Base-by-base conservation (phyloP, 23 tunicate genomes). In the Clavelina lepadiformis region DNA sequence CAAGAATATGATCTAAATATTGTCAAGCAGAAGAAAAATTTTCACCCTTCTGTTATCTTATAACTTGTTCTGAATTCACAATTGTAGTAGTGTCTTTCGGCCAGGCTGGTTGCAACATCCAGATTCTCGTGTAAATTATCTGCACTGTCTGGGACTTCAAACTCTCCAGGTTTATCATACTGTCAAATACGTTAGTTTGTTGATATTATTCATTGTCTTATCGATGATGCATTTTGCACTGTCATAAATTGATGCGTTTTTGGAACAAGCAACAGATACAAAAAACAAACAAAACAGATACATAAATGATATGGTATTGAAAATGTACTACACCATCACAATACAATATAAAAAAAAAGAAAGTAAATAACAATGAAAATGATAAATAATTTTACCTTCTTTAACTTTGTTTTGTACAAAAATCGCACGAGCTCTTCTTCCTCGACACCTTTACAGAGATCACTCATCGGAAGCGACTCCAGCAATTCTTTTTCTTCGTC, bases 51-150 rank as follows among this genome's bases (percentile, higher is more conserved):
- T 1, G 83, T 75, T 29, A 81, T 68, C 27, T 75, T 64, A 33
- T 67, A 75, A 54, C 91, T 76, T 26, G 89, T 54, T 64, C 70
- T 79, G 55, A 89, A 75, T 49, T 89, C 97, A 54, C 91, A 77
- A 61, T 89, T 89, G 55, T 89, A 89, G 65, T 89, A 89, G 71
- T 81, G 97, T 57, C 97, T 58, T 51, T 89, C 97, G 8, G 97
- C 97, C 28, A 81, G 50, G 31, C 79, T 33, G 29, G 89, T 69
- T 19, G 89, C 91, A 34, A 89, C 69, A 53, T 89, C 97, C 28
- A 89, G 69, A 69, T 89, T 89, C n/a, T 81, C 81, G 60, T 75
- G 74, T 23, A 89, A 68, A 18, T 46, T 28, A 66, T 89, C 80
- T 51, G 75, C 29, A 3, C 28, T 49, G 26, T 56, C 62, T 0